These are phyloP conservation scores for Novumbra hubbsi DNA, from an alignment of 2,797 vertebrate species.

Conservation along the genomic window DNA sequence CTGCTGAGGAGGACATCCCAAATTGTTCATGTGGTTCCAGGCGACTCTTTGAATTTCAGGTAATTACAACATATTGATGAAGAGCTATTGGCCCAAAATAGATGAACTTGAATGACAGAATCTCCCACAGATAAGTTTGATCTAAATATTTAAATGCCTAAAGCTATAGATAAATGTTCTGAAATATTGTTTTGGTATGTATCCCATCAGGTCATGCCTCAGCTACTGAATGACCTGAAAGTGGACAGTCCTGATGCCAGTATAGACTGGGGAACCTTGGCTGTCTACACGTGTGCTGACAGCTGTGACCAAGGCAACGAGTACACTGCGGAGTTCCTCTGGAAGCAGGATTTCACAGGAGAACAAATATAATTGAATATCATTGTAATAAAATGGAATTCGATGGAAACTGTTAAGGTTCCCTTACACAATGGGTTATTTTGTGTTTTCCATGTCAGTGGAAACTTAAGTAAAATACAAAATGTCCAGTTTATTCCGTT, in stretches of 20 bases:
- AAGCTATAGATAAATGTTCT: not conserved
- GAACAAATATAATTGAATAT: conserved; percentile 87
- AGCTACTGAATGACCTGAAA: conserved; percentile 87
- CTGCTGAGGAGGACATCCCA: conserved; percentile 81
- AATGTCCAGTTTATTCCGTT: no score
- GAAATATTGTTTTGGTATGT: not conserved
- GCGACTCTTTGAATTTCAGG: conserved; percentile 95
- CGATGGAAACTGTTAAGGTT: not conserved
- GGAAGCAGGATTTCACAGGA: conserved; percentile 89
- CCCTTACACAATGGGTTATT: no score
- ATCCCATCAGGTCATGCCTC: conserved; percentile 89
- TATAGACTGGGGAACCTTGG: conserved; percentile 82
- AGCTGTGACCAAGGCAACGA: conserved; percentile 69
- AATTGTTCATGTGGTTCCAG: conserved; percentile 86
- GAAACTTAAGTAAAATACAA: no score
- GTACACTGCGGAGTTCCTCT: conserved; percentile 85
- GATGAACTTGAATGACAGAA: no score
- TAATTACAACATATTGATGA: conserved; percentile 48
- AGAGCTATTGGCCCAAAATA: not conserved
- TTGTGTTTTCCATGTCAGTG: no score
- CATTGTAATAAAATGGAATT: conserved; percentile 4
- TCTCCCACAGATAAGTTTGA: not conserved
- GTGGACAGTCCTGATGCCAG: conserved; percentile 71
- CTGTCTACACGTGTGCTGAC: conserved; percentile 82
- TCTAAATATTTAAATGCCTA: not conserved